Conservation (phyloP, 1,140 invertebrate genomes). For the Drosophila rufa region DNA sequence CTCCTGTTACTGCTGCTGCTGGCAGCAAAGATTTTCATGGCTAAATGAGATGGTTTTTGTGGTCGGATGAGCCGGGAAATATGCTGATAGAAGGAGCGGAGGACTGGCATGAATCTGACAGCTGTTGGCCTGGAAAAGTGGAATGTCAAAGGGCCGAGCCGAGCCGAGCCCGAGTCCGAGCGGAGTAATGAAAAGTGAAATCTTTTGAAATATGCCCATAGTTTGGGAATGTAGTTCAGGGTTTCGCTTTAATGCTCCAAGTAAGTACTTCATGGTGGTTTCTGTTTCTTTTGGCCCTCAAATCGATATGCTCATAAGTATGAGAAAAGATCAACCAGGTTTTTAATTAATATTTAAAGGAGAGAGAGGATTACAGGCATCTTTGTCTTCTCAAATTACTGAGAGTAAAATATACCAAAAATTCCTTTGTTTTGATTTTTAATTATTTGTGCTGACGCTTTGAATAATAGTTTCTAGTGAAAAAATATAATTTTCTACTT, state of each 20-base stretch:
- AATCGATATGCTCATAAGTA: too few relatives aligned
- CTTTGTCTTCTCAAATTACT: too few relatives aligned
- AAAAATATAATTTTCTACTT: too few relatives aligned
- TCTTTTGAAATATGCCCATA: slow-evolving; percentile 30
- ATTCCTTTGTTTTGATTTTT: too few relatives aligned
- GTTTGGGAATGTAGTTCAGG: slow-evolving; percentile 31
- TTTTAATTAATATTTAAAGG: too few relatives aligned
- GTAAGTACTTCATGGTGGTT: slow-evolving; percentile 5
- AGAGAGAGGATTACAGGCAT: too few relatives aligned
- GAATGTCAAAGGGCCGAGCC: slow-evolving; percentile 52
- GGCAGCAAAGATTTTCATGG: slow-evolving; percentile 76
- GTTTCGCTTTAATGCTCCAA: slow-evolving; percentile 14
- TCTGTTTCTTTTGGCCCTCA: not conserved
- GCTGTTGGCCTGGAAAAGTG: slow-evolving; percentile 62
- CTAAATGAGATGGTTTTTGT: slow-evolving; percentile 82
- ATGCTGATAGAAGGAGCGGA: slow-evolving; percentile 48
- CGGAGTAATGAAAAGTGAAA: slow-evolving; percentile 56
- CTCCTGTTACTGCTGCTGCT: slow-evolving; percentile 10
- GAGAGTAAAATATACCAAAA: too few relatives aligned
- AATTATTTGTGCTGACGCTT: too few relatives aligned
- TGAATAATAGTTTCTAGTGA: too few relatives aligned
- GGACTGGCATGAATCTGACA: slow-evolving; percentile 58
- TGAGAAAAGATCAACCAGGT: too few relatives aligned
- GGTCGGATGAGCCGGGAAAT: slow-evolving; percentile 63
- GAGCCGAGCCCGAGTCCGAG: slow-evolving; percentile 43